Evolutionary conservation across 2,797 vertebrate species (phyloP).

Genomic region (Gambusia yucatana): DNA sequence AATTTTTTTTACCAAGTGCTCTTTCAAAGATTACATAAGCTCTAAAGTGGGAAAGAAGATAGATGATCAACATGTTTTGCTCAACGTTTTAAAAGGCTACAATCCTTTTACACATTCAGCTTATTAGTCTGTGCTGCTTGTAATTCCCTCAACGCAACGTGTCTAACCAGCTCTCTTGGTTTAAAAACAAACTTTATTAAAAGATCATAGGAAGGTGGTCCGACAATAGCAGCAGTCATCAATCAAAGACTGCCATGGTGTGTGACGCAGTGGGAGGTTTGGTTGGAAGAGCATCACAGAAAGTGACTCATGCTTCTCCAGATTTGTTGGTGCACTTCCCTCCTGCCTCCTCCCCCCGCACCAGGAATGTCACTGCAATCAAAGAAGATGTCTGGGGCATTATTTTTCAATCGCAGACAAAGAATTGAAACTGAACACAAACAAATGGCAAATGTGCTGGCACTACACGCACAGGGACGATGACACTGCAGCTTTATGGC

Average conservation of each 20-base stretch:
- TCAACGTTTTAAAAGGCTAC: background rate
- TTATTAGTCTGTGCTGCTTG: slow-evolving; percentile 19
- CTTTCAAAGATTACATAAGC: background rate
- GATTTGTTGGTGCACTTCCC: slow-evolving; percentile 54
- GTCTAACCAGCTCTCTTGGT: slow-evolving; percentile 41
- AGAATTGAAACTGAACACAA: slow-evolving; percentile 32
- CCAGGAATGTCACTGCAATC: slow-evolving; percentile 64
- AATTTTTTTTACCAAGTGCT: background rate
- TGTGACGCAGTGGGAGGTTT: slow-evolving; percentile 57
- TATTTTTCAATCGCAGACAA: slow-evolving; percentile 31
- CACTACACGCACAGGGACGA: slow-evolving; percentile 1
- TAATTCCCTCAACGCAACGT: slow-evolving; percentile 20
- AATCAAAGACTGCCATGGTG: slow-evolving; percentile 66
- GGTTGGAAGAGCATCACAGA: slow-evolving; percentile 69
- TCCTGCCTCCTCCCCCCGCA: slow-evolving; percentile 55
- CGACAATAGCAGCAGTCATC: slow-evolving; percentile 59
- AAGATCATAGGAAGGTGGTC: slow-evolving; percentile 63
- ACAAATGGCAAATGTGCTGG: slow-evolving; percentile 21
- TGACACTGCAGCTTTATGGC: slow-evolving; percentile 8
- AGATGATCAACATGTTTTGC: background rate
- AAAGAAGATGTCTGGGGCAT: slow-evolving; percentile 24
- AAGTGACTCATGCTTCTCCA: slow-evolving; percentile 65
- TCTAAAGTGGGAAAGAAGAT: background rate
- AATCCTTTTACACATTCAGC: slow-evolving; percentile 11
- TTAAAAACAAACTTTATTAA: slow-evolving; percentile 69